Percentiles rank a stretch among this genome's conserved stretches.
Evolutionary conservation across 2,113 vertebrate species (phyloP).

Genomic region (Fregetta grallaria): DNA sequence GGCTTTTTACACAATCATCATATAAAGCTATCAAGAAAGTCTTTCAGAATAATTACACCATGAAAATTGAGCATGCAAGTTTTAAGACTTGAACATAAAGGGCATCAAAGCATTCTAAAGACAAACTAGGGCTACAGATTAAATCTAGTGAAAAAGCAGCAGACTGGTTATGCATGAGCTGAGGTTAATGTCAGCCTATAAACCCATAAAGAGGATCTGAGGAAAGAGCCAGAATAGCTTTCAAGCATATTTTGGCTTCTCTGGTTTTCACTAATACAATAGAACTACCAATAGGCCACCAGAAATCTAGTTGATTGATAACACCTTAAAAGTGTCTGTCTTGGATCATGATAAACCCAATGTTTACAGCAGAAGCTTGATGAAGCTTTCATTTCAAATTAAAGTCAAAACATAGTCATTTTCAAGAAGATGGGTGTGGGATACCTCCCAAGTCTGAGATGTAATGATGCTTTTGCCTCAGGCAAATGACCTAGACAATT

Average conservation of each 20-base stretch:
- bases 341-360: neutral
- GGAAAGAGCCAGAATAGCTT: neutral
- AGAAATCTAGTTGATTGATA: neutral
- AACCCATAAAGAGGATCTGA: neutral
- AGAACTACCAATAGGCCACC: neutral
- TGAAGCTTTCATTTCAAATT: neutral
- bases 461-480: neutral
- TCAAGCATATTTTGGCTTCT: neutral
- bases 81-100: constrained; percentile 39
- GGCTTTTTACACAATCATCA: neutral
- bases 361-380: neutral
- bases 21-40: neutral
- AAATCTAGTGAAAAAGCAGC: neutral
- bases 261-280: neutral
- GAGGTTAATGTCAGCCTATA: neutral
- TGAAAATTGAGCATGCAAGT: constrained; percentile 14
- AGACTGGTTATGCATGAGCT: neutral
- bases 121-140: constrained; percentile 24
- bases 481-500: neutral
- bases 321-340: neutral
- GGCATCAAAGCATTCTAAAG: constrained; percentile 30
- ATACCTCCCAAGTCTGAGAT: neutral
- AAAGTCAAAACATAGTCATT: neutral
- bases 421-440: neutral
- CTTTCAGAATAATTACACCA: constrained; percentile 1